These are phyloP conservation scores for Hippocampus kuda DNA, from an alignment of 2,797 vertebrate species.

Conservation along the genomic window DNA sequence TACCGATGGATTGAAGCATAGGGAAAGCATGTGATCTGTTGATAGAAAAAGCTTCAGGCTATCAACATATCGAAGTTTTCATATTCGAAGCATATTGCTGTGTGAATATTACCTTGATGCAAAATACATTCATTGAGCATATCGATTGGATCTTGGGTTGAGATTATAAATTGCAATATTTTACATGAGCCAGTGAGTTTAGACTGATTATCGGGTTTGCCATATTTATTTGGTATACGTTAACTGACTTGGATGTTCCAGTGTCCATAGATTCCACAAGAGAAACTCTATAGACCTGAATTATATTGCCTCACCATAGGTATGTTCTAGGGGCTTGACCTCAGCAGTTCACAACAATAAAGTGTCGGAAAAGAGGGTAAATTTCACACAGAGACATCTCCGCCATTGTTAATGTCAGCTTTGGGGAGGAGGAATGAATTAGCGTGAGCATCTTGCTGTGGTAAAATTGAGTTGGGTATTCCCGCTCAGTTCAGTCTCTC, in stretches of 20 bases:
- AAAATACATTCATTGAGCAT: slow-evolving; percentile 8
- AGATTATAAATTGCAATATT: slow-evolving; percentile 21
- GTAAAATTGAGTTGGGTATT: slow-evolving; percentile 14
- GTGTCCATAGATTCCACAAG: not conserved
- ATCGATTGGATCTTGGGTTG: slow-evolving; percentile 13
- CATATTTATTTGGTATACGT: not conserved
- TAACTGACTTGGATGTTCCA: slow-evolving; percentile 8
- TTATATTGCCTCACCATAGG: not conserved
- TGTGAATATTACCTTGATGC: not conserved
- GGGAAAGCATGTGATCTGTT: slow-evolving; percentile 15
- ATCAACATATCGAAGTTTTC: slow-evolving; percentile 5
- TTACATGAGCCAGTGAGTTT: slow-evolving; percentile 14
- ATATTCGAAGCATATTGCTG: slow-evolving; percentile 10
- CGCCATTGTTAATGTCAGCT: slow-evolving; percentile 3
- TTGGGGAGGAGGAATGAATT: not conserved
- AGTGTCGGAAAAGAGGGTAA: not conserved
- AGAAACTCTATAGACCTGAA: slow-evolving; percentile 11
- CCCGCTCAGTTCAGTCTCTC: slow-evolving; percentile 5
- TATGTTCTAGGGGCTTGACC: not conserved
- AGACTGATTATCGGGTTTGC: slow-evolving; percentile 29
- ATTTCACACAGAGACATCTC: slow-evolving; percentile 2
- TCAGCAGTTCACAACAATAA: not conserved
- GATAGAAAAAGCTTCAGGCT: slow-evolving; percentile 16
- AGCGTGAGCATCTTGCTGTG: not conserved
- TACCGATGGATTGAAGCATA: slow-evolving; percentile 26